These are phyloP conservation scores for Onychostruthus taczanowskii DNA, from an alignment of 2,113 vertebrate species.

Conservation along the genomic window DNA sequence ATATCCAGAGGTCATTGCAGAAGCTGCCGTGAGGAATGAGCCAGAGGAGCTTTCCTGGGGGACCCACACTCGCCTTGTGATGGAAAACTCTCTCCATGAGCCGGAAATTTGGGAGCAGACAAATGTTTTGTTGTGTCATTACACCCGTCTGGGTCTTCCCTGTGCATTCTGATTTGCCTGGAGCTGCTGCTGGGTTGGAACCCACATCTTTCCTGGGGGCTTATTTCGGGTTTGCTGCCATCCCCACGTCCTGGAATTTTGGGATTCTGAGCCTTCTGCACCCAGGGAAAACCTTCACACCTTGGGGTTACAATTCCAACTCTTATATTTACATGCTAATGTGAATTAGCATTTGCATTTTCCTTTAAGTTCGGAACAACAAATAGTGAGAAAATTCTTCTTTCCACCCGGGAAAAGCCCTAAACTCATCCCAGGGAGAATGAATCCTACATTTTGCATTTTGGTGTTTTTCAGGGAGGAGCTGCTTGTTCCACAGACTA, in stretches of 20 bases:
- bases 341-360: neutral
- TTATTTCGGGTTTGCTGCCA: neutral
- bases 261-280: neutral
- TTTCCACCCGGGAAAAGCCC: neutral
- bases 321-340: neutral
- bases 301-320: neutral
- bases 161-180: neutral
- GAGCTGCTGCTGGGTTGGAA: neutral
- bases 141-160: neutral
- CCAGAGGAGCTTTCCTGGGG: neutral
- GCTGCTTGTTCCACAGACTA: neutral
- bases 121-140: neutral
- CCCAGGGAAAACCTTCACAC: neutral
- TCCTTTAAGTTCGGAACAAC: neutral
- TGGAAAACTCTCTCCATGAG: neutral
- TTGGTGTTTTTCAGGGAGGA: neutral
- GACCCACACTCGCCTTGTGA: neutral
- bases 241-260: neutral
- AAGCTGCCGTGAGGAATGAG: neutral
- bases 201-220: neutral
- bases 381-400: neutral
- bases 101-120: neutral
- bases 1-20: conserved; percentile 14
- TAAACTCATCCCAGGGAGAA: neutral
- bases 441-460: neutral